Percentiles rank a stretch among this genome's conserved stretches.
phyloP scores from a whole-genome alignment of 2,888 invertebrate genomes.

The Scaeva pyrastri region DNA sequence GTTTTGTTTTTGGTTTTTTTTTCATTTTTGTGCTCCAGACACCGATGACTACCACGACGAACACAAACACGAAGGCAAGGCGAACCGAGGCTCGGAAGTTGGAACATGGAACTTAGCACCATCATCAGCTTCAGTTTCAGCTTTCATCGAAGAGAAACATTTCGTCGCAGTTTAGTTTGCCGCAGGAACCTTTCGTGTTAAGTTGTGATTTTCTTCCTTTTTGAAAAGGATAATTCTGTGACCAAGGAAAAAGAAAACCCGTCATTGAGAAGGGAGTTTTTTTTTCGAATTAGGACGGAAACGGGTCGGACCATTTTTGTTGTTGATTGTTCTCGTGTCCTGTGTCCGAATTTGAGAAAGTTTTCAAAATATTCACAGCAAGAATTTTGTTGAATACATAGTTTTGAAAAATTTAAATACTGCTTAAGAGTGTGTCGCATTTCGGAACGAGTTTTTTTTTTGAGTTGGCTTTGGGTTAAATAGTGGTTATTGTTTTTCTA shows the following conservation, averaged over 20 bases:
- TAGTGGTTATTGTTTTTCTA: background rate
- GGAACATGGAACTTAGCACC: no score
- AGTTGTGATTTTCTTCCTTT: constrained; percentile 56
- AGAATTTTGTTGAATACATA: background rate
- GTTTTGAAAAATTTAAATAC: constrained; percentile 12
- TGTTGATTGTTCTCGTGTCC: background rate
- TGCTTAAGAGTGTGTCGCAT: background rate
- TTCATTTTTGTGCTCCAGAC: constrained; percentile 4
- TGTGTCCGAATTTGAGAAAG: background rate
- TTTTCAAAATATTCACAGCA: background rate
- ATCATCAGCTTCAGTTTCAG: constrained; percentile 30
- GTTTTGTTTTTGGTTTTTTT: background rate
- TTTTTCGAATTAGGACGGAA: constrained; percentile 18
- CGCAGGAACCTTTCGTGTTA: constrained; percentile 58
- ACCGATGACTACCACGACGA: background rate
- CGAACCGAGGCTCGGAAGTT: constrained; percentile 22
- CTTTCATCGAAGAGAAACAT: constrained; percentile 66
- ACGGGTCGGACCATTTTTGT: constrained; percentile 51
- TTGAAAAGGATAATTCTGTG: background rate
- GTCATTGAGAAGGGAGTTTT: constrained; percentile 7
- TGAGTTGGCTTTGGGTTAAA: background rate
- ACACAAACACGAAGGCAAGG: background rate
- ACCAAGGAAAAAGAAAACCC: constrained; percentile 4
- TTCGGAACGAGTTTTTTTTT: no score
- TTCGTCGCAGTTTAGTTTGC: constrained; percentile 68